Evolutionary conservation across 2,113 vertebrate species (phyloP).

Genomic region (Nothoprocta pentlandii): DNA sequence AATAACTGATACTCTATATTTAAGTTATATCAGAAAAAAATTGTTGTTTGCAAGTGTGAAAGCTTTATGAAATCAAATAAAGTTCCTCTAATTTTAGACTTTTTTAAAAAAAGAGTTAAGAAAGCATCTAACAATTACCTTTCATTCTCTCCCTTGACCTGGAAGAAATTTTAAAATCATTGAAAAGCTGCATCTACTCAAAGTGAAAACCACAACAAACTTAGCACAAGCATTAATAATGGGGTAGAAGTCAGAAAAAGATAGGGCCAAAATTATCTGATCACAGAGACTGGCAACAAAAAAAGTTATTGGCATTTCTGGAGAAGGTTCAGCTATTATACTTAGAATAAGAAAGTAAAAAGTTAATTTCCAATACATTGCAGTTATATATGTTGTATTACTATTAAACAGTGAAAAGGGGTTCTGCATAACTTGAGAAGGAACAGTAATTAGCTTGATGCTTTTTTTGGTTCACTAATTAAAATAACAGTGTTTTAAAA

Average conservation of each 20-base stretch:
- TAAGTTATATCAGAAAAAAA: background rate
- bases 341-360: background rate
- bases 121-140: background rate
- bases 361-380: background rate
- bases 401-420: background rate
- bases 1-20: background rate
- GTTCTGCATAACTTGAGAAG: constrained; percentile 35
- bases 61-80: background rate
- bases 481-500: constrained; percentile 63
- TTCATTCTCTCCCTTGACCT: background rate
- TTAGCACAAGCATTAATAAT: background rate
- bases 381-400: background rate
- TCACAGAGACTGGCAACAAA: background rate
- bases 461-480: constrained; percentile 69
- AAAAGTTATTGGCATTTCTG: background rate
- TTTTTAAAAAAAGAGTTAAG: background rate
- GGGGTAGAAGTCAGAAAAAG: background rate
- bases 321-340: background rate
- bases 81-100: background rate
- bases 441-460: constrained; percentile 43
- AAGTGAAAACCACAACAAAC: background rate
- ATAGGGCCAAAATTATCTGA: background rate
- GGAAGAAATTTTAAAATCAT: background rate
- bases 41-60: background rate
- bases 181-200: background rate